Percentiles rank a stretch among this genome's conserved stretches.
Evolutionary conservation across 2,113 vertebrate species (phyloP).

Genomic region (Columba janthina): DNA sequence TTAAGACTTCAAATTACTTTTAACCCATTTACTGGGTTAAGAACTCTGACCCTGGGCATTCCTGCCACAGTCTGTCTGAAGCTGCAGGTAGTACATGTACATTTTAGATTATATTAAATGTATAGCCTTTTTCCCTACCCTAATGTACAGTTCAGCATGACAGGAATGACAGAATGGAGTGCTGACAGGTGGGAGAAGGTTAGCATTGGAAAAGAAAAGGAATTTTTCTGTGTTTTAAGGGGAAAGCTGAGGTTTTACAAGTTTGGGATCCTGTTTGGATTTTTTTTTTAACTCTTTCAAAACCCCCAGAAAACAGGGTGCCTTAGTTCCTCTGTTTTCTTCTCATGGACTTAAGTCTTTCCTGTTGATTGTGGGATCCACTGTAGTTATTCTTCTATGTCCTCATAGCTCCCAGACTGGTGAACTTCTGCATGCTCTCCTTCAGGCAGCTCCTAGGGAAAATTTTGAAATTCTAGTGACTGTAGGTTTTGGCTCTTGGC

Average conservation of each 20-base stretch:
- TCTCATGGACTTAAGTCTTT: background rate
- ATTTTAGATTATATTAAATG: background rate
- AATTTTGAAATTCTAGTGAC: background rate
- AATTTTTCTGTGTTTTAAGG: background rate
- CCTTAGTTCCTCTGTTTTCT: background rate
- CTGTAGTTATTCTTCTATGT: background rate
- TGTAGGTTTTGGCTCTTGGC: background rate
- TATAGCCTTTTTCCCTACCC: background rate
- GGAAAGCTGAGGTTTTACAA: background rate
- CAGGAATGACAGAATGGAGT: background rate
- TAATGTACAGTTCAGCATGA: background rate
- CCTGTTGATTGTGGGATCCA: background rate
- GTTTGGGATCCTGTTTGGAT: background rate
- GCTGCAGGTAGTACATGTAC: background rate
- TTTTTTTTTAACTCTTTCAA: background rate
- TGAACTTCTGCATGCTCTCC: background rate
- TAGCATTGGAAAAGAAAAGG: background rate
- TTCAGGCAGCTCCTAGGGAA: background rate
- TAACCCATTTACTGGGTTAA: background rate
- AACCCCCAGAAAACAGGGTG: background rate
- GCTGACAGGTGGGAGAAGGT: background rate
- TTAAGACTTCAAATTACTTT: constrained; percentile 18
- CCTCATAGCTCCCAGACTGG: background rate
- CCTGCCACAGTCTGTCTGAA: background rate
- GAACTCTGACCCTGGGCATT: background rate